Conservation (phyloP, 2,888 invertebrate genomes). For the Smittia sp. region DNA sequence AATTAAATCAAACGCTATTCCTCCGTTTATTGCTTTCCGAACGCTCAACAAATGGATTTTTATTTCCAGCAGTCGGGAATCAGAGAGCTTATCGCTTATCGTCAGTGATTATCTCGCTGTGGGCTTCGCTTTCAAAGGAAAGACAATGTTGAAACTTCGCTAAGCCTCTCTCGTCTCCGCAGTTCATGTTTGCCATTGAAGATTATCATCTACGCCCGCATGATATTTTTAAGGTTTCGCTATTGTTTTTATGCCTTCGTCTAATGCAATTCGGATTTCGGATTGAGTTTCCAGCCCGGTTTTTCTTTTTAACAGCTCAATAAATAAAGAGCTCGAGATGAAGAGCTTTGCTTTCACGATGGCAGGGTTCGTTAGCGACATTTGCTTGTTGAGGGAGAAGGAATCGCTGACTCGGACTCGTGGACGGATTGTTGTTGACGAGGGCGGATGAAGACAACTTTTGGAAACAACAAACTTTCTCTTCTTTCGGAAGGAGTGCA, state of each 20-base stretch:
- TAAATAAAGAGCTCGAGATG: not conserved
- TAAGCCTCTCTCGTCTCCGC: not conserved
- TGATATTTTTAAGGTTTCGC: not conserved
- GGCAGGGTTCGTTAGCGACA: no score
- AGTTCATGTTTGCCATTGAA: not conserved
- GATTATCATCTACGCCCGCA: not conserved
- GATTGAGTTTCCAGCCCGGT: not conserved
- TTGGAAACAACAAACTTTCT: no score
- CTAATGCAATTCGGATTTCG: not conserved
- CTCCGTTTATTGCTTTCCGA: not conserved
- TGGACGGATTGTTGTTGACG: no score
- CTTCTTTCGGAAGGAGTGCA: not conserved
- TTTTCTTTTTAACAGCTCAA: not conserved
- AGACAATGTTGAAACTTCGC: not conserved
- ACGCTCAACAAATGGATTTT: conserved; percentile 27
- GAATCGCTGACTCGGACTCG: no score
- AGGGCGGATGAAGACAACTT: no score
- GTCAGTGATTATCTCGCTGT: not conserved
- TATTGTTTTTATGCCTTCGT: not conserved
- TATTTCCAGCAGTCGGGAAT: not conserved
- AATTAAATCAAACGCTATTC: conserved; percentile 16
- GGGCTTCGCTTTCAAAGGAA: not conserved
- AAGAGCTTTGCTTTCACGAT: no score
- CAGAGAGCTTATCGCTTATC: conserved; percentile 4
- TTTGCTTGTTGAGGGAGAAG: no score